phyloP scores from a whole-genome alignment of 1,140 invertebrate genomes.

The Zophobas morio region DNA sequence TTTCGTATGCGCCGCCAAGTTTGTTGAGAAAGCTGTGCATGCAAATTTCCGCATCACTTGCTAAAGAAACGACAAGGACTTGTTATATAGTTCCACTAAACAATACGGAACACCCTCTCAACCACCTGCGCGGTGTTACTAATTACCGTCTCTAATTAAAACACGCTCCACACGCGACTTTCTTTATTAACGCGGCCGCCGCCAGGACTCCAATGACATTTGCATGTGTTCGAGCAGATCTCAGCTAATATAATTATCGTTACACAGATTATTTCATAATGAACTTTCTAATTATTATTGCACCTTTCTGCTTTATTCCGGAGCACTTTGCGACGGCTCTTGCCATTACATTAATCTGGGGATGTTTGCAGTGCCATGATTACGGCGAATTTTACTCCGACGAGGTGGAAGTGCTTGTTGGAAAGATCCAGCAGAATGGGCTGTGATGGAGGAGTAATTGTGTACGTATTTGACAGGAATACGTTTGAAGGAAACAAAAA shows the following conservation, averaged over 20 bases:
- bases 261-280: conserved; percentile 52
- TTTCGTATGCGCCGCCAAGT: conserved; percentile 28
- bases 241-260: conserved; percentile 51
- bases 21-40: conserved; percentile 18
- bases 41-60: conserved; percentile 40
- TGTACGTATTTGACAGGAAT: too few species aligned
- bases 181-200: conserved; percentile 50
- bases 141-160: conserved; percentile 55
- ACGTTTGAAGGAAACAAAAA: too few species aligned
- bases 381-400: too few species aligned
- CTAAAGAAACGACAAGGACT: conserved; percentile 38
- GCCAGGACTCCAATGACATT: conserved; percentile 33
- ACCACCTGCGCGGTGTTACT: conserved; percentile 50
- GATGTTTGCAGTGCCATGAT: background rate
- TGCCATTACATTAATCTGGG: background rate
- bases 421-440: too few species aligned
- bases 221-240: conserved; percentile 49
- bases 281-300: conserved; percentile 50
- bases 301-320: conserved; percentile 5
- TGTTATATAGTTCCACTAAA: conserved; percentile 43
- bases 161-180: conserved; percentile 50
- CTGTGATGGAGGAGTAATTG: too few species aligned
- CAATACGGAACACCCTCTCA: conserved; percentile 41
- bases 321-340: background rate
- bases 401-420: too few species aligned